Percentiles rank a stretch among this genome's conserved stretches.
phyloP scores from a whole-genome alignment of 1,140 invertebrate genomes.

The Drosophila fuyamai region DNA sequence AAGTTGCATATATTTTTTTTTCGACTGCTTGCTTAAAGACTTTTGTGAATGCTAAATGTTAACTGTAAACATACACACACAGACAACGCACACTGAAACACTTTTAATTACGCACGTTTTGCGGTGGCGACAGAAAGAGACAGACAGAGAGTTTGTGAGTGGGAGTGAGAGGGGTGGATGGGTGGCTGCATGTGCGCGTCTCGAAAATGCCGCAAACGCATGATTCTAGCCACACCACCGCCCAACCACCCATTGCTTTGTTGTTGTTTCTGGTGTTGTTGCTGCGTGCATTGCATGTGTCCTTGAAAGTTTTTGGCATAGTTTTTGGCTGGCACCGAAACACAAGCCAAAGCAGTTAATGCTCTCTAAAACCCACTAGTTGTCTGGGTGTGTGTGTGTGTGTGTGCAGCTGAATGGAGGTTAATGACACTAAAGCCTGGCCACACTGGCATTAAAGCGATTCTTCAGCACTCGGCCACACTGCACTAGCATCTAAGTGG shows the following conservation, averaged over 20 bases:
- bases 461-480: neutral
- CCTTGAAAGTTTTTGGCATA: conserved; percentile 85
- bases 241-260: neutral
- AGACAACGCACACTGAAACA: conserved; percentile 39
- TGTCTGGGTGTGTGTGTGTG: conserved; percentile 1
- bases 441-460: conserved; percentile 4
- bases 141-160: neutral
- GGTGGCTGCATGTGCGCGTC: conserved; percentile 43
- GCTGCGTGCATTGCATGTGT: conserved; percentile 65
- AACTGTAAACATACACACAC: conserved; percentile 22
- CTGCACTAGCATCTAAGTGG: no score
- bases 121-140: conserved; percentile 46
- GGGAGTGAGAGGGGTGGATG: conserved; percentile 4
- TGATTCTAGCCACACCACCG: conserved; percentile 13
- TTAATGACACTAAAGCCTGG: conserved; percentile 63
- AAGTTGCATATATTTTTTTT: neutral
- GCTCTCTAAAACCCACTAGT: conserved; percentile 17
- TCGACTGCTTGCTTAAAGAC: conserved; percentile 7
- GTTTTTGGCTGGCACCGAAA: conserved; percentile 59
- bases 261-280: conserved; percentile 8
- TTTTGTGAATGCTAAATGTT: neutral
- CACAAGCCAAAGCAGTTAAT: conserved; percentile 58
- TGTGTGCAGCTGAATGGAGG: conserved; percentile 12
- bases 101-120: conserved; percentile 82
- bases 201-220: conserved; percentile 66